These are phyloP conservation scores for Alauda arvensis DNA, from an alignment of 2,797 vertebrate species.

Conservation along the genomic window DNA sequence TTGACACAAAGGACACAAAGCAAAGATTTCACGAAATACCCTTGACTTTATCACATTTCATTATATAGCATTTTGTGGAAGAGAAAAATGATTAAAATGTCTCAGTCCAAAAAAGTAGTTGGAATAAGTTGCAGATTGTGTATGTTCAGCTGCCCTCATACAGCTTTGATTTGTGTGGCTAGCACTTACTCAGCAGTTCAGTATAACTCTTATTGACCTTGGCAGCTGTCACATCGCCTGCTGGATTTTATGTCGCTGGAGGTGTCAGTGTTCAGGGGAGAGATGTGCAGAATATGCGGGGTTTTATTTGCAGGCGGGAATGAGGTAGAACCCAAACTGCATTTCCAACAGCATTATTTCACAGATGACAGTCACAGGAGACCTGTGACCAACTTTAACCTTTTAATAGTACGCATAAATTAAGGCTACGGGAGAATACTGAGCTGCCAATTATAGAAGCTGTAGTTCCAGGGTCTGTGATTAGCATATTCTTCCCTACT, in stretches of 20 bases:
- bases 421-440: conserved; percentile 26
- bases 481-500: conserved; percentile 36
- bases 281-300: conserved; percentile 39
- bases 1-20: neutral
- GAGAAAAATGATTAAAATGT: conserved; percentile 42
- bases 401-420: conserved; percentile 35
- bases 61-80: neutral
- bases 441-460: conserved; percentile 37
- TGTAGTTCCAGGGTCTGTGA: conserved; percentile 14
- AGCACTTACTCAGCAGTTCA: conserved; percentile 67
- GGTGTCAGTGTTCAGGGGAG: conserved; percentile 58
- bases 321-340: conserved; percentile 32
- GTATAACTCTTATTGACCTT: conserved; percentile 71
- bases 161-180: conserved; percentile 63
- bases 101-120: conserved; percentile 43
- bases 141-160: conserved; percentile 53
- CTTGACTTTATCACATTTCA: conserved; percentile 39
- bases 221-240: conserved; percentile 65
- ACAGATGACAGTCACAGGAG: conserved; percentile 45
- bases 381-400: conserved; percentile 42
- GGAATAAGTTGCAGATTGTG: conserved; percentile 58
- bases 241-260: conserved; percentile 61
- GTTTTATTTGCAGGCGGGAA: conserved; percentile 58
- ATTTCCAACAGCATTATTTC: conserved; percentile 56
- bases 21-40: neutral